Conservation (phyloP, 1,140 invertebrate genomes). For the Drosophila pectinifera region DNA sequence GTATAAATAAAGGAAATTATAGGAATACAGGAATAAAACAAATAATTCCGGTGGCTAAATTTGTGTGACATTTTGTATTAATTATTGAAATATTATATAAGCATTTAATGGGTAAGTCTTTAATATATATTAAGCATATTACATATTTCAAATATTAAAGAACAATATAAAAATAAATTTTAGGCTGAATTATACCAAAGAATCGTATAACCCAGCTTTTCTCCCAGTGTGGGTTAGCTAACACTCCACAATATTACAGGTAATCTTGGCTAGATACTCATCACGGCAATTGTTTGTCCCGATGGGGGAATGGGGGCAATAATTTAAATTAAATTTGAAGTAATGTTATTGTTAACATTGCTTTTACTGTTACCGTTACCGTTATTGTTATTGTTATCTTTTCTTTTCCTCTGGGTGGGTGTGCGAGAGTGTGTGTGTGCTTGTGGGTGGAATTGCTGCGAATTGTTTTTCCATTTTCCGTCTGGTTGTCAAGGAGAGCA, state of each 20-base stretch:
- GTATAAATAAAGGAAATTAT: too few species aligned
- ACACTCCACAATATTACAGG: constrained; percentile 64
- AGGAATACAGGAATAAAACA: too few species aligned
- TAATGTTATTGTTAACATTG: constrained; percentile 79
- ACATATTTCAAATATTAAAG: too few species aligned
- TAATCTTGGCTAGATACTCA: constrained; percentile 73
- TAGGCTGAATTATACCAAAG: background rate
- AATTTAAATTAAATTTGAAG: constrained; percentile 83
- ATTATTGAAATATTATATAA: too few species aligned
- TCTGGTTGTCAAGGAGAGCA: constrained; percentile 21
- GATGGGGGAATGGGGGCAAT: constrained; percentile 44
- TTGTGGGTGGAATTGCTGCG: constrained; percentile 17
- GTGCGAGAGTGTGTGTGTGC: background rate
- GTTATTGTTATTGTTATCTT: constrained; percentile 75
- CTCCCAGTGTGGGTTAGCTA: constrained; percentile 30
- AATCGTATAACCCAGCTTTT: background rate
- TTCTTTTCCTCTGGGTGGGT: constrained; percentile 30
- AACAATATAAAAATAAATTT: background rate
- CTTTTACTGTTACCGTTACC: constrained; percentile 65
- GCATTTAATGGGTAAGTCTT: too few species aligned
- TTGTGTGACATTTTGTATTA: too few species aligned
- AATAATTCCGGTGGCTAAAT: too few species aligned
- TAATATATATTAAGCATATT: too few species aligned
- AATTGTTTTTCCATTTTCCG: constrained; percentile 76
- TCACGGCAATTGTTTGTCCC: constrained; percentile 67